These are phyloP conservation scores for Erinaceus europaeus DNA, from an alignment of 2,113 vertebrate genomes.

Conservation along the genomic window DNA sequence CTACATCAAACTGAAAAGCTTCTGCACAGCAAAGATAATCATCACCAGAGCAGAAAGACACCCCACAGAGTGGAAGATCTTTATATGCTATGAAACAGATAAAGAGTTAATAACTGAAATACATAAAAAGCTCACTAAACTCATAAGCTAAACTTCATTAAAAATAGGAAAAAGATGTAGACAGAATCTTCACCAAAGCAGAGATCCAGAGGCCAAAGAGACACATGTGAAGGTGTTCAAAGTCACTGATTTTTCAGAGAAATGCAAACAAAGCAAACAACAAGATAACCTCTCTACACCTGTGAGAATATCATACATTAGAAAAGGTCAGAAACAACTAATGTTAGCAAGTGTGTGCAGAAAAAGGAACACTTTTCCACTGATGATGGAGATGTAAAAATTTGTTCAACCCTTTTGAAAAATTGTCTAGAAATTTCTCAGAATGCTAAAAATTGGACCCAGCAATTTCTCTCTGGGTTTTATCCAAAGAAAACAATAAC, in stretches of 20 bases:
- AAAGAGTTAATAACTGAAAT: not conserved
- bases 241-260: not conserved
- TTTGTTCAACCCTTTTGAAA: not conserved
- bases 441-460: not conserved
- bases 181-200: not conserved
- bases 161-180: not conserved
- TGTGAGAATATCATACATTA: not conserved
- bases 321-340: no score
- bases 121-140: not conserved
- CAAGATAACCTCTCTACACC: not conserved
- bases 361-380: not conserved
- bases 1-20: no score
- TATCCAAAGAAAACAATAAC: no score
- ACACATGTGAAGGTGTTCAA: not conserved
- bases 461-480: not conserved
- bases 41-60: no score
- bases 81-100: not conserved
- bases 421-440: not conserved
- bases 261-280: not conserved
- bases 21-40: no score
- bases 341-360: not conserved
- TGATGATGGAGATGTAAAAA: not conserved
- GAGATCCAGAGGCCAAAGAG: not conserved
- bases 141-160: not conserved
- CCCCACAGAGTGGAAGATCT: no score